A percentile compares a stretch with the other conserved stretches of the same genome.
Evolutionary conservation across 2,113 vertebrate species (phyloP).

Genomic region (Nothocercus nigrocapillus): DNA sequence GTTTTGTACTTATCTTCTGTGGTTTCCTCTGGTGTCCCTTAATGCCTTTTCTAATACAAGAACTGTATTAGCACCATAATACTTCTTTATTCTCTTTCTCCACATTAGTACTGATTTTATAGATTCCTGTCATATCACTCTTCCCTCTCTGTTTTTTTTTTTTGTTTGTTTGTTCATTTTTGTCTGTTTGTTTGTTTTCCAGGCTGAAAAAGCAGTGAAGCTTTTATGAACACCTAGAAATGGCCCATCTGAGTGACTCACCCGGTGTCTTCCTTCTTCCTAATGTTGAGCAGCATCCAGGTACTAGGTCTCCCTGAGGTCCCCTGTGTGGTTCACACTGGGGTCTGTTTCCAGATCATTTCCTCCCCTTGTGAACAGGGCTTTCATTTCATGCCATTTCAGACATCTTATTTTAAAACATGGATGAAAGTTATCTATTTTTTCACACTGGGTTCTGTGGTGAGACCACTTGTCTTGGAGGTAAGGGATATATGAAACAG

Average conservation of each 20-base stretch:
- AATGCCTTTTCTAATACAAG: not conserved
- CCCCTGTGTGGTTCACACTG: not conserved
- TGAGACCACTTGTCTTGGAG: not conserved
- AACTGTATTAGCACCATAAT: not conserved
- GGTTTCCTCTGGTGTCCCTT: not conserved
- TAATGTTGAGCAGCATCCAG: not conserved
- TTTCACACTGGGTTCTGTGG: not conserved
- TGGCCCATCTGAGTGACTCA: not conserved
- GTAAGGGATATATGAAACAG: not conserved
- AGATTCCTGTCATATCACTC: not conserved
- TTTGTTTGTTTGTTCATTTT: too few species aligned
- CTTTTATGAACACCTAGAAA: not conserved
- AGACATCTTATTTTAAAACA: not conserved
- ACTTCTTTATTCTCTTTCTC: not conserved
- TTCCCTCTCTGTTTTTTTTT: not conserved
- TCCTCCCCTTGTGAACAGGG: not conserved
- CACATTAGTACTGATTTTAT: not conserved
- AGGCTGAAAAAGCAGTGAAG: not conserved
- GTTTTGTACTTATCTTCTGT: not conserved
- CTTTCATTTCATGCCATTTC: not conserved
- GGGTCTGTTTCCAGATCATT: not conserved
- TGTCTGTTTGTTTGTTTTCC: not conserved
- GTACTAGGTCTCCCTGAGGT: not conserved
- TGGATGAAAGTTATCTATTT: not conserved
- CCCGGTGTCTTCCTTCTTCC: not conserved